Evolutionary conservation across 30 jellyfish, hydroid and myxozoan species (phyloP), one percentile per base, ranked within the genome.

Genomic region (Sanderia malayensis): DNA sequence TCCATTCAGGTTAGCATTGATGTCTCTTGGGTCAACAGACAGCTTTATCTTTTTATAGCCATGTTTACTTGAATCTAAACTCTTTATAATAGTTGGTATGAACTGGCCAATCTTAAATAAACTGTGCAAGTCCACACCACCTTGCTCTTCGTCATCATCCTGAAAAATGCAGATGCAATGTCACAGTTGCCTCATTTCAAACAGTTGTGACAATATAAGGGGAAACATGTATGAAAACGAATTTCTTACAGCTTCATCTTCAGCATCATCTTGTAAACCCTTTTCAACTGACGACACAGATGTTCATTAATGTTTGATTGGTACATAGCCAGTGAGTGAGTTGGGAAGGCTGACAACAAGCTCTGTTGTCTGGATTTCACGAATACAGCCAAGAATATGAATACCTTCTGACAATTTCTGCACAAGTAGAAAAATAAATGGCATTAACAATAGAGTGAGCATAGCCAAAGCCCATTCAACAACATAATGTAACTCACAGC

Each of bases 21-120:
- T 58, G 32, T 83, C 94, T 29, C 57, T 47, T 30, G 98, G 98
- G 24, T 85, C 71, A 24, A 64, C 31, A 2, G 90, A 74, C 31
- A 90, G 58, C 45, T 37, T 61, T 10, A 90, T 60, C 64, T 83
- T 83, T 53, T 83, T 83, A 83, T 83, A 90, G 24, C 98, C 98
- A 72, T 77, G 90, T 55, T 83, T 83, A 6, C 58, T 67, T 6
- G 92, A 41, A 58, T 76, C 78, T 15, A 83, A 19, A 21, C 60
- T 74, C 21, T 67, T 71, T 7, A 90, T 86, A 41, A 73, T 58
- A 1, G 75, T 45, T 19, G 98, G 98, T 10, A 90, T 46, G 20
- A 80, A 71, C 75, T 82, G 95, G n/a, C 97, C 97, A 69, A 82
- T 70, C 20, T 71, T 52, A 45, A 82, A 82, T 4, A 73, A 4